Evolutionary conservation across 2,113 vertebrate species (phyloP).

Genomic region (Theropithecus gelada): DNA sequence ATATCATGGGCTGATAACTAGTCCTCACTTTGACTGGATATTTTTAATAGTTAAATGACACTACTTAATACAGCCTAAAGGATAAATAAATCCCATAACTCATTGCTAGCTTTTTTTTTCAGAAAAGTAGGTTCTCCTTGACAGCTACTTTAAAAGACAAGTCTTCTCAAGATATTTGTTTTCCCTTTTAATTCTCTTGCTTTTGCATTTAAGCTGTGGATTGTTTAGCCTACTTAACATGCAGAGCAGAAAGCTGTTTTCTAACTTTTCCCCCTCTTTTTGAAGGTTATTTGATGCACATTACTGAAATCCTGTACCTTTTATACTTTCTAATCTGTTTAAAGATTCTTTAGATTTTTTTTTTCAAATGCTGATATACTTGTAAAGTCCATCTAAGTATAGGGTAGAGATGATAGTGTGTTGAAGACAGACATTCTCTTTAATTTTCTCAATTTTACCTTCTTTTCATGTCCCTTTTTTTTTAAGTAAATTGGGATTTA

Average conservation of each 20-base stretch:
- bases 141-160: slow-evolving; percentile 82
- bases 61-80: slow-evolving; percentile 75
- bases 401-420: neutral
- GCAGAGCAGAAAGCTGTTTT: slow-evolving; percentile 61
- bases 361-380: slow-evolving; percentile 24
- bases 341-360: slow-evolving; percentile 60
- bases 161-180: slow-evolving; percentile 80
- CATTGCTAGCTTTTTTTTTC: slow-evolving; percentile 68
- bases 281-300: slow-evolving; percentile 69
- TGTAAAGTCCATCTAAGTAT: slow-evolving; percentile 10
- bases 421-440: slow-evolving; percentile 51
- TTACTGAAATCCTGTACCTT: slow-evolving; percentile 59
- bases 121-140: slow-evolving; percentile 63
- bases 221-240: slow-evolving; percentile 80
- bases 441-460: slow-evolving; percentile 27
- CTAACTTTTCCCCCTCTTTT: slow-evolving; percentile 49
- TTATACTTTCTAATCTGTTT: slow-evolving; percentile 54
- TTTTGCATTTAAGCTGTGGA: slow-evolving; percentile 66
- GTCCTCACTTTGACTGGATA: slow-evolving; percentile 64
- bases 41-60: slow-evolving; percentile 85
- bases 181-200: slow-evolving; percentile 71
- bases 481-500: neutral
- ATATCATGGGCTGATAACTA: slow-evolving; percentile 80
- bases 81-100: slow-evolving; percentile 71
- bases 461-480: slow-evolving; percentile 20